Conservation (phyloP, 2,113 vertebrate genomes). For the Sceloporus tristichus region DNA sequence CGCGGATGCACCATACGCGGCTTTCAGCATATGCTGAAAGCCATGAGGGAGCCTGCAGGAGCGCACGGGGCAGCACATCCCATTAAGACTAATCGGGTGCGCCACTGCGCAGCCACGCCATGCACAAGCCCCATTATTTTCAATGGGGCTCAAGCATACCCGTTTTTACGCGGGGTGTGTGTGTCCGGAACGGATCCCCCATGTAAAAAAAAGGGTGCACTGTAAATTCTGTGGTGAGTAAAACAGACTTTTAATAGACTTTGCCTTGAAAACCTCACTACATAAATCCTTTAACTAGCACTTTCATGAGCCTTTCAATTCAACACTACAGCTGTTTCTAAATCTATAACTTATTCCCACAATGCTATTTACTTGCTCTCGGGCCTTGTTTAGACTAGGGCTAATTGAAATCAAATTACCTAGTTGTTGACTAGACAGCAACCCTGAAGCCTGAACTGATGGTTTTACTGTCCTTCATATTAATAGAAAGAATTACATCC, state of each 20-base stretch:
- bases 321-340: conserved; percentile 51
- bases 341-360: conserved; percentile 64
- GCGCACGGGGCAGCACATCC: too few species aligned
- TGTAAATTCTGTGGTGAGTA: neutral
- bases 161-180: too few species aligned
- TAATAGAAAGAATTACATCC: neutral
- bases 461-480: neutral
- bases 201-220: too few species aligned
- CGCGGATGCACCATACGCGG: too few species aligned
- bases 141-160: too few species aligned
- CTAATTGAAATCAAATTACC: conserved; percentile 73
- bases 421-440: conserved; percentile 62
- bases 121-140: too few species aligned
- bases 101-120: too few species aligned
- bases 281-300: neutral
- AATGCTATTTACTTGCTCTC: conserved; percentile 62
- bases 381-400: conserved; percentile 65
- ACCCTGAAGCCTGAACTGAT: conserved; percentile 43
- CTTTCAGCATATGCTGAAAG: too few species aligned
- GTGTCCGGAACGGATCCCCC: too few species aligned
- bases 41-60: too few species aligned
- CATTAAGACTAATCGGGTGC: too few species aligned
- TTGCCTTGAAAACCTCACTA: conserved; percentile 35
- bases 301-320: conserved; percentile 23
- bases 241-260: neutral